Base-by-base conservation (phyloP, 2,113 vertebrate genomes). In the Leptobrachium leishanense region DNA sequence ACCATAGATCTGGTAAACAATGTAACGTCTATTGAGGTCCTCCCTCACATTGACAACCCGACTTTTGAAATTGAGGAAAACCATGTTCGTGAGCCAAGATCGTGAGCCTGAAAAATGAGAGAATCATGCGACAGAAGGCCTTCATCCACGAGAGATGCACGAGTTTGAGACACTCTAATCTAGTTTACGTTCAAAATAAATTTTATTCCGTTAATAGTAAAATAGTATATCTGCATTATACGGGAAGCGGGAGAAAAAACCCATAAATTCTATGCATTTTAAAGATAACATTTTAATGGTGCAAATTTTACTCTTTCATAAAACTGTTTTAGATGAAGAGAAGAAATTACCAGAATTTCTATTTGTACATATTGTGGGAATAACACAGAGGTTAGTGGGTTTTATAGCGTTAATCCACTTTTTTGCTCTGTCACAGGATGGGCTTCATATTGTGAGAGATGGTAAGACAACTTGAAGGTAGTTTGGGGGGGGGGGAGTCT, bases 41-140 rank as follows among this genome's bases (percentile, higher is more conserved):
- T 92, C 82, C 91, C 93, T 72, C 93, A 81, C 0, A 86, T 93
- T 87, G 95, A 96, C 90, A 98, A 98, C 88, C 89, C 91, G 66
- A 93, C 90, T 68, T 98, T 96, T 84, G 93, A 96, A 90, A 92
- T 77, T 72, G 95, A 96, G 0, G 92, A 94, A 85, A 46, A 78
- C 31, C 83, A 83, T 50, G 69, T 63, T 75, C 53, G 0, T 79
- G 89, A 90, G 83, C 85, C 85, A 76, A 89, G 81, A 2, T 87
- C 88, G 40, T 92, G 86, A 92, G 81, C 62, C 31, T 0, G 3
- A 55, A 13, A 6, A 12, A 6, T 4, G 3, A 68, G 67, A 15
- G 50, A 53, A 43, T 42, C 44, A 41, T 55, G n/a, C 62, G 6
- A 43, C 46, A n/a, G 69, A 15, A 12, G 11, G 4, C 15, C 9